These are phyloP conservation scores for Apis dorsata DNA, from an alignment of 1,140 invertebrate genomes.

Conservation along the genomic window DNA sequence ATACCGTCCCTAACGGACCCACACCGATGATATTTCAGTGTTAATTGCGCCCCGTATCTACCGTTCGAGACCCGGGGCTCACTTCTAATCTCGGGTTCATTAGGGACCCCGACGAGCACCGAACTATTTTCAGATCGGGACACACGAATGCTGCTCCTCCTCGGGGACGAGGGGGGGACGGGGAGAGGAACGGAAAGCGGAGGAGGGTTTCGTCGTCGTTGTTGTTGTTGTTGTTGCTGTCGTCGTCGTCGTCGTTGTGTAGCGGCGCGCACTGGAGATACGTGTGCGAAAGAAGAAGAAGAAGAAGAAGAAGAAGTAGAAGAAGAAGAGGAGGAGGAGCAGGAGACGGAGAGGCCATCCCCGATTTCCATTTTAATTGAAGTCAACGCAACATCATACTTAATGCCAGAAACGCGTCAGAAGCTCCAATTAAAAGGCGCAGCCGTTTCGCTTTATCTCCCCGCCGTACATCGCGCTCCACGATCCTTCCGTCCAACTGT, in stretches of 20 bases:
- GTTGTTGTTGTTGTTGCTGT: too few relatives aligned
- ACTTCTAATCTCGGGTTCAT: conserved; percentile 78
- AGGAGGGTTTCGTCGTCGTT: neutral
- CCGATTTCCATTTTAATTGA: conserved; percentile 80
- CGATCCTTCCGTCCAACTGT: conserved; percentile 44
- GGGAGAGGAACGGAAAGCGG: neutral
- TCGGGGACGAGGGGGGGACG: conserved; percentile 11
- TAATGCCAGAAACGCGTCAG: conserved; percentile 76
- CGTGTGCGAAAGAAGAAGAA: neutral
- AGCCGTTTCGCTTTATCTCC: conserved; percentile 71
- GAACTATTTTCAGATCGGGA: conserved; percentile 71
- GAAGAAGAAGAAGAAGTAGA: too few relatives aligned
- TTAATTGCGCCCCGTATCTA: conserved; percentile 76
- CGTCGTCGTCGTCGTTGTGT: too few relatives aligned
- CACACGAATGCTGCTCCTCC: conserved; percentile 51
- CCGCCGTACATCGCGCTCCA: conserved; percentile 40
- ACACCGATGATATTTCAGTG: conserved; percentile 76
- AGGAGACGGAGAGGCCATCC: conserved; percentile 41
- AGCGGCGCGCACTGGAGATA: too few relatives aligned
- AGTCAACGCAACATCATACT: conserved; percentile 79
- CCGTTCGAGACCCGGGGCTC: conserved; percentile 60
- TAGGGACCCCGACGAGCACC: conserved; percentile 65
- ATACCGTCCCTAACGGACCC: conserved; percentile 64
- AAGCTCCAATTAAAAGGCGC: conserved; percentile 76
- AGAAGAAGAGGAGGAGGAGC: neutral